A percentile compares a stretch with the other conserved stretches of the same genome.
Evolutionary conservation across 2,888 invertebrate genomes (phyloP).

Genomic region (Argynnis bischoffii): DNA sequence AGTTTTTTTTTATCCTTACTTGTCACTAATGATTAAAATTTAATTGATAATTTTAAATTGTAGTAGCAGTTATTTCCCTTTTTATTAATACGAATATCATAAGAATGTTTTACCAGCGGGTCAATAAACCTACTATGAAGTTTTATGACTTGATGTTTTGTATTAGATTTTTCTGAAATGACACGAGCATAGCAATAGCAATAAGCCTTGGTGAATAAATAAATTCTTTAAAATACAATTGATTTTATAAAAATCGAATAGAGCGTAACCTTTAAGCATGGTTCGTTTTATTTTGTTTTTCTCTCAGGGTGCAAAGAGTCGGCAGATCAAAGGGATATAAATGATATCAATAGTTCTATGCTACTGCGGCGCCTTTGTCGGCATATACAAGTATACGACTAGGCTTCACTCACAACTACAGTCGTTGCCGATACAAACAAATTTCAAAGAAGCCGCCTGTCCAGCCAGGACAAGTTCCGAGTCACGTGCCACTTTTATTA

Average conservation of each 20-base stretch:
- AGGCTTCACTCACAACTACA: constrained; percentile 57
- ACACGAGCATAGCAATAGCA: too few species aligned
- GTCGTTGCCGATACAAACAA: constrained; percentile 63
- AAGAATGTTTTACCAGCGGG: too few species aligned
- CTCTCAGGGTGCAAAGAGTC: constrained; percentile 57
- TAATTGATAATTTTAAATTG: too few species aligned
- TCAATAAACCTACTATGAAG: too few species aligned
- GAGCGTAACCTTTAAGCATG: too few species aligned
- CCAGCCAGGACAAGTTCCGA: constrained; percentile 31
- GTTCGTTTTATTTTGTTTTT: constrained; percentile 19
- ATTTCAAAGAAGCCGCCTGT: constrained; percentile 65
- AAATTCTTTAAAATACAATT: too few species aligned
- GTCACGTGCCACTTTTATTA: constrained; percentile 61
- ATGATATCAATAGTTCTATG: constrained; percentile 77
- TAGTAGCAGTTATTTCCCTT: too few species aligned
- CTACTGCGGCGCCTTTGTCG: constrained; percentile 74
- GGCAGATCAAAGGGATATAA: constrained; percentile 74
- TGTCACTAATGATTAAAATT: too few species aligned
- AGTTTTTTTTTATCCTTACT: too few species aligned
- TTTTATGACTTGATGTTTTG: background rate
- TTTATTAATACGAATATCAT: too few species aligned
- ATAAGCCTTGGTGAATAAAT: too few species aligned
- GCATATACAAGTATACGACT: constrained; percentile 56
- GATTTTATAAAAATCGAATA: too few species aligned
- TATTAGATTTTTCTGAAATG: constrained; percentile 33